A percentile compares a stretch with the other conserved stretches of the same genome.
phyloP scores from a whole-genome alignment of 2,888 invertebrate genomes.

The Drosophila melanosoma region DNA sequence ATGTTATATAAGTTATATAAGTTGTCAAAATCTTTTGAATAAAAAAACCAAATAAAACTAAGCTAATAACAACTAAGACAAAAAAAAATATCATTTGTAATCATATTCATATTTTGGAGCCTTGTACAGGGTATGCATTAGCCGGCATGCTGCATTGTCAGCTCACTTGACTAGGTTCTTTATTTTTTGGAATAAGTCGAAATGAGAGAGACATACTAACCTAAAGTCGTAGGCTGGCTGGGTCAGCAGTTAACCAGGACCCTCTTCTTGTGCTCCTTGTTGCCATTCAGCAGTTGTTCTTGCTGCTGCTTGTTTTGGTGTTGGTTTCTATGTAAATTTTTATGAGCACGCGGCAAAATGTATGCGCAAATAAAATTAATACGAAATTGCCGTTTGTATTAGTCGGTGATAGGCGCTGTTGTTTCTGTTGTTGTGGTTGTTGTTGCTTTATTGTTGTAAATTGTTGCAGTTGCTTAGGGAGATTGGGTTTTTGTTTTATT shows the following conservation, averaged over 20 bases:
- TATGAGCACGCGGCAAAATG: conserved; percentile 68
- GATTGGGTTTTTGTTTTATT: conserved; percentile 22
- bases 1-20: background rate
- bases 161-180: conserved; percentile 6
- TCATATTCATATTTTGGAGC: background rate
- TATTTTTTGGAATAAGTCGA: conserved; percentile 44
- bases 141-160: background rate
- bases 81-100: background rate
- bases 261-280: conserved; percentile 45
- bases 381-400: conserved; percentile 61
- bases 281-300: conserved; percentile 56
- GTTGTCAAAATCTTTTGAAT: background rate
- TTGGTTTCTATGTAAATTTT: conserved; percentile 78
- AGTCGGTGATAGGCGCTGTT: conserved; percentile 51
- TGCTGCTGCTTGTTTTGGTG: conserved; percentile 41
- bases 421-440: conserved; percentile 35
- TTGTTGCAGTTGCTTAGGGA: conserved; percentile 48
- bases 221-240: conserved; percentile 71
- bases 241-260: conserved; percentile 78
- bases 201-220: conserved; percentile 69
- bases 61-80: background rate
- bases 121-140: conserved; percentile 17
- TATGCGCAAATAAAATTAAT: conserved; percentile 78
- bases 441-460: conserved; percentile 42
- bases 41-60: too few species aligned